Evolutionary conservation across 2,113 vertebrate genomes (phyloP).

Genomic region (Odontophorus gujanensis): DNA sequence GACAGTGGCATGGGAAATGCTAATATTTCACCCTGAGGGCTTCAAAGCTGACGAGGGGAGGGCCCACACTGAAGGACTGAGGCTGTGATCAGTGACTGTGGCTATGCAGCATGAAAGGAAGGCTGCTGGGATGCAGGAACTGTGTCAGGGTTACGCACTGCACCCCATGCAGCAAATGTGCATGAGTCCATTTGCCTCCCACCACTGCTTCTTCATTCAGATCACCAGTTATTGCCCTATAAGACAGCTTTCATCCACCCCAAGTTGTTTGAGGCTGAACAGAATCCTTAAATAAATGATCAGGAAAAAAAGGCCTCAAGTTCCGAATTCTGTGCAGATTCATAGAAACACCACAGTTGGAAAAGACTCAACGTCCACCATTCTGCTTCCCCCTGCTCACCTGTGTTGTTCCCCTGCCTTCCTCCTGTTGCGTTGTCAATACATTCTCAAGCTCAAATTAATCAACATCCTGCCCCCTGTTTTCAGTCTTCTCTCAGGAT

Average conservation of each 20-base stretch:
- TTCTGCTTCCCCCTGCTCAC: background rate
- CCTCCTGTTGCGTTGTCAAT: accelerated
- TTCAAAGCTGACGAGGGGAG: background rate
- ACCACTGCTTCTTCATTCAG: background rate
- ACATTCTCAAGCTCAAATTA: conserved; percentile 5
- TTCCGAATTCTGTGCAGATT: background rate
- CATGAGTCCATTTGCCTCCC: background rate
- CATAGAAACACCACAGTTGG: too few species aligned
- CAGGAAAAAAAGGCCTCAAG: background rate
- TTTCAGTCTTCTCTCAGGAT: conserved; percentile 11
- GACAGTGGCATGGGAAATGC: background rate
- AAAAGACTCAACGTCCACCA: too few species aligned
- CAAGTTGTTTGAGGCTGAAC: background rate
- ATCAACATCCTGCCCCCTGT: conserved; percentile 28
- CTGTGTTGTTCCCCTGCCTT: background rate
- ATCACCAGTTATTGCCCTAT: background rate
- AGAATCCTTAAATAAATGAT: conserved; percentile 9
- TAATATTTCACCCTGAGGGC: background rate
- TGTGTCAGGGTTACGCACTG: background rate
- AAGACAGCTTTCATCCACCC: background rate
- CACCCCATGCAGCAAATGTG: background rate
- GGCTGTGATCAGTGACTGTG: accelerated
- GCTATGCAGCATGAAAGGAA: background rate
- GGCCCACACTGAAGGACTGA: accelerated
- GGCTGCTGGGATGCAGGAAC: background rate